Base-by-base conservation (phyloP, 2,113 vertebrate genomes). In the Semnornis frantzii region DNA sequence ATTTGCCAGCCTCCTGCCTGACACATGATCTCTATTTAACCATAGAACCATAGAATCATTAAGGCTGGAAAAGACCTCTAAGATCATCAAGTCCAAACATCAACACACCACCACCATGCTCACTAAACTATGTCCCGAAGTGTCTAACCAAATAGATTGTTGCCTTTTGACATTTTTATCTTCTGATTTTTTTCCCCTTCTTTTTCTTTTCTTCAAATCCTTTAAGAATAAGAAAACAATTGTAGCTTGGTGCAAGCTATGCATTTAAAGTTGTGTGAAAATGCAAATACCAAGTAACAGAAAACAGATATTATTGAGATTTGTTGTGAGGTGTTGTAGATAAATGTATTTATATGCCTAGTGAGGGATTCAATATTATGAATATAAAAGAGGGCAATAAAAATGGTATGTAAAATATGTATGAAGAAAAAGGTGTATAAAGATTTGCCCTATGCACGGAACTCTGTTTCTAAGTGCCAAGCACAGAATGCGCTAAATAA, bases 331-430 rank as follows among this genome's bases (percentile, higher is more conserved):
- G 98, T 99, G 98, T 98, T 98, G 98, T 99, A 98, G 98, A 99
- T 98, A 98, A 98, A 97, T 98, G 98, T 99, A 99, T 99, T 99
- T 99, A 99, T 99, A 97, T 99, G 97, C 98, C 98, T 98, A 98
- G 98, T 95, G 96, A 95, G 90, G 93, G 84, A 97, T 97, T 97
- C 98, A 98, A 90, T 98, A 98, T 98, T 98, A 98, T 98, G 98
- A 98, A 98, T 98, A 98, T 98, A 98, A 97, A 97, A 98, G 97
- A 98, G 97, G 97, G 97, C 97, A 97, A 97, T 97, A 97, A 97
- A 97, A 98, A 97, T 95, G 96, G 95, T 97, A 97, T 98, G 98
- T 98, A 98, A 98, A 98, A 98, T 98, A 98, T 98, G 98, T 98
- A 98, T 97, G 97, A 98, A 98, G 97, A 97, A 97, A 97, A 98